Evolutionary conservation across 2,797 vertebrate species (phyloP), one percentile per base, ranked within the genome.

Genomic region (Loriculus beryllinus): DNA sequence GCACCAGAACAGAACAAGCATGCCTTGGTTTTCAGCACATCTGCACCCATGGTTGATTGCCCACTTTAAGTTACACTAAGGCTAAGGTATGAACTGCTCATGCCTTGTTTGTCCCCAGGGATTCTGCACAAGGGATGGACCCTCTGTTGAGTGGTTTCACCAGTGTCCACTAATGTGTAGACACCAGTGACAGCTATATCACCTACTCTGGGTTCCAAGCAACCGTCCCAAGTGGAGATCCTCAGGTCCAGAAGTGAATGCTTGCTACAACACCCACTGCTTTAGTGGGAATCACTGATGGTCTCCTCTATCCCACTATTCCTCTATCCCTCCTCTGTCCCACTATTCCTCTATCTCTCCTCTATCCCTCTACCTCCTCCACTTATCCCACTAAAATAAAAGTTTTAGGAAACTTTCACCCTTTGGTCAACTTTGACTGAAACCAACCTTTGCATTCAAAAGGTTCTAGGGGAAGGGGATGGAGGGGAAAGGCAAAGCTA

Each of bases 81-180:
- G 67, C 12, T 63, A 25, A 7, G 70, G 42, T 40, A 29, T 2
- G 31, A 65, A 37, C 19, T 65, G 14, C 4, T 1, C 56, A 4
- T 1, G 56, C n/a, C 49, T 82, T 1, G 6, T 56, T 49, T 18
- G 25, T 31, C 45, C 65, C 35, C 47, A 40, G 1, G 29, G 40
- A 33, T 7, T 37, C 71, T 49, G 68, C 56, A 45, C 19, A 2
- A 77, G 40, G 42, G 39, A 54, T 4, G 60, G 67, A 10, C 18
- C 37, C 49, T 13, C 37, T 14, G 28, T 2, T 0, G 5, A 52
- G 42, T 0, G 4, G n/a, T 4, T 57, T 76, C 54, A 65, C 33
- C 57, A 35, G 31, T 0, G 0, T 13, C 70, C 39, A 4, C 11
- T 22, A 29, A 28, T 0, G 2, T 0, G 0, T 0, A 39, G 59